Evolutionary conservation across 2,797 vertebrate genomes (phyloP).

Genomic region (Rachycentron canadum): DNA sequence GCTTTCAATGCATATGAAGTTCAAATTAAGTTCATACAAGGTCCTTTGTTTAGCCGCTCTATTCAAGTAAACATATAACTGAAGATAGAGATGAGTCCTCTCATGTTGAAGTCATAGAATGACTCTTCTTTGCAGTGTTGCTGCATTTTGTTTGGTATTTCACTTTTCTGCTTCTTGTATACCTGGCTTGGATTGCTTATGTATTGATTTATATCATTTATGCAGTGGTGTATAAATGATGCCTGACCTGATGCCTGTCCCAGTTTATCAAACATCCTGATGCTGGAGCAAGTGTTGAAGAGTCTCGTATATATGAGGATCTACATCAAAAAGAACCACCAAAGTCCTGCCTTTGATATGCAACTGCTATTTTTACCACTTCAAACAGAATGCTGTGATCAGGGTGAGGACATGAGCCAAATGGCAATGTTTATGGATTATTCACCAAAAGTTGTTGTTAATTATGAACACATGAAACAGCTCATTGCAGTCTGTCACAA

Average conservation of each 20-base stretch:
- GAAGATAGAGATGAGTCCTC: not conserved
- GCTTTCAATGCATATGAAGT: not conserved
- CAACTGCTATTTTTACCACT: constrained; percentile 65
- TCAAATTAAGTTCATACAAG: constrained; percentile 2
- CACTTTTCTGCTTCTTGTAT: not conserved
- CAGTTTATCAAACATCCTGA: constrained; percentile 19
- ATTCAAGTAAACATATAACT: not conserved
- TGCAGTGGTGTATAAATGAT: not conserved
- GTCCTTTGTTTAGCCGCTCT: not conserved
- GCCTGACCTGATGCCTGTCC: not conserved
- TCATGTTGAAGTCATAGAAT: constrained; percentile 9
- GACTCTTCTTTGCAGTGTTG: not conserved
- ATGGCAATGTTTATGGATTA: constrained; percentile 66
- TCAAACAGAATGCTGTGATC: constrained; percentile 76
- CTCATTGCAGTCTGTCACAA: constrained; percentile 27
- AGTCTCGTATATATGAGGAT: constrained; percentile 50
- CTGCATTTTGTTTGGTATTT: not conserved
- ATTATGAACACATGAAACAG: constrained; percentile 51
- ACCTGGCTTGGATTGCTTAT: not conserved
- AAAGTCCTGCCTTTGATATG: constrained; percentile 66
- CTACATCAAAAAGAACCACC: constrained; percentile 62
- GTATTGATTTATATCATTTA: not conserved
- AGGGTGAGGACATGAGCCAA: constrained; percentile 58
- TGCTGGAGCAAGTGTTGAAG: not conserved
- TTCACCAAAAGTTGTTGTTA: constrained; percentile 55